phyloP scores from a whole-genome alignment of 2,797 vertebrate species.

The Hoplostethus mediterraneus region DNA sequence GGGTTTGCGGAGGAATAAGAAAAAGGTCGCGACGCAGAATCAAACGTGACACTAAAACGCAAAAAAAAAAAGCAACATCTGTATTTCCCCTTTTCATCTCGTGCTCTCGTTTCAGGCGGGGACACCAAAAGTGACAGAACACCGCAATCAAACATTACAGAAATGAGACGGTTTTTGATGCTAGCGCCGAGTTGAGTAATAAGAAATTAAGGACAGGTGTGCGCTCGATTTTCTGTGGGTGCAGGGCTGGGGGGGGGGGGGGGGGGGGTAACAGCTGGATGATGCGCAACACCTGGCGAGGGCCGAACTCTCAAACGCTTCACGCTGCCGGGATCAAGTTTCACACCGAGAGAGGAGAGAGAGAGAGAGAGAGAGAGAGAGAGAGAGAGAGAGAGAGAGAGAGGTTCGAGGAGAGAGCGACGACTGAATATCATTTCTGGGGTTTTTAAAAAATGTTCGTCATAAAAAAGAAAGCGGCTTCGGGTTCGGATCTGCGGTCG shows the following conservation, averaged over 20 bases:
- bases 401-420: conserved; percentile 3
- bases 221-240: conserved; percentile 27
- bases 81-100: conserved; percentile 35
- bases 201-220: conserved; percentile 70
- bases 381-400: not conserved
- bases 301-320: conserved; percentile 68
- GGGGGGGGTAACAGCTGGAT: conserved; percentile 76
- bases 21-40: not conserved
- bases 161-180: conserved; percentile 10
- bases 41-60: not conserved
- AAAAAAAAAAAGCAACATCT: conserved; percentile 50
- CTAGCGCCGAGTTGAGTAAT: conserved; percentile 29
- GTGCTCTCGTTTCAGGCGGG: not conserved
- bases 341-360: conserved; percentile 57
- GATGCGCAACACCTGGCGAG: conserved; percentile 82
- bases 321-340: conserved; percentile 72
- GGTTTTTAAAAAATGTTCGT: conserved; percentile 20
- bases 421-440: conserved; percentile 21
- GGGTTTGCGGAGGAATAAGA: not conserved
- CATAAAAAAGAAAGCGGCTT: not conserved
- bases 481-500: conserved; percentile 25
- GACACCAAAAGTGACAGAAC: not conserved
- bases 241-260: not conserved
- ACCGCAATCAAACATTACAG: conserved; percentile 2
- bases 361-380: too few relatives aligned